Evolutionary conservation across 2,797 vertebrate genomes (phyloP), one percentile per base, ranked within the genome.

Genomic region (Lateolabrax maculatus): DNA sequence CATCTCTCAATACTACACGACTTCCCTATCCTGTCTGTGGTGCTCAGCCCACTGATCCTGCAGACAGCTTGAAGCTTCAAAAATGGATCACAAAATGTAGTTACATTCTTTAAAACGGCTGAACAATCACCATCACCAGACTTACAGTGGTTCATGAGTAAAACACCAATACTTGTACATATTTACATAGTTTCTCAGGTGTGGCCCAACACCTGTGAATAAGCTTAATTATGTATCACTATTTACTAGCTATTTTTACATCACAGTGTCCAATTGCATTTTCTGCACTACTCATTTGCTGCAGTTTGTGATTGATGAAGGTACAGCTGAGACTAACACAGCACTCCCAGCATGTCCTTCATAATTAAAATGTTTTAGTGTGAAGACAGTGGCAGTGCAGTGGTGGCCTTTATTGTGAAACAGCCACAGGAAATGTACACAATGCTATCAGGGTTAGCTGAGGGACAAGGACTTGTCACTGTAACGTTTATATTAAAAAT

Each of bases 291-390:
- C 13, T 25, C 9, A 19, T 61, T 18, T 43, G 58, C 23, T 46
- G 61, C 61, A 46, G 27, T n/a, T 63, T 13, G 41, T 29, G 41
- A 39, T 0, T 0, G 51, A 37, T 48, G 25, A 34, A 46, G 0
- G n/a, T 55, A 25, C 37, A 25, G 58, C 37, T 63, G 48, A 63
- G 44, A 57, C 55, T n/a, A 36, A 41, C 10, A n/a, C 21, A 34
- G 31, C 18, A 2, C 41, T 53, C 63, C 49, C 51, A 55, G 51
- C 18, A 4, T 3, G 39, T 46, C 39, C 9, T 74, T 64, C 51
- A 74, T 64, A 46, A 64, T 74, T 27, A 63, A 74, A 64, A 39
- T 11, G 60, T 46, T 64, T 55, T 44, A 57, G 55, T 10, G 9
- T 34, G 19, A 34, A 57, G 18, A n/a, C 29, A 57, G 23, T 51